Conservation (phyloP, 2,888 invertebrate genomes). For the Caenorhabditis sulstoni region DNA sequence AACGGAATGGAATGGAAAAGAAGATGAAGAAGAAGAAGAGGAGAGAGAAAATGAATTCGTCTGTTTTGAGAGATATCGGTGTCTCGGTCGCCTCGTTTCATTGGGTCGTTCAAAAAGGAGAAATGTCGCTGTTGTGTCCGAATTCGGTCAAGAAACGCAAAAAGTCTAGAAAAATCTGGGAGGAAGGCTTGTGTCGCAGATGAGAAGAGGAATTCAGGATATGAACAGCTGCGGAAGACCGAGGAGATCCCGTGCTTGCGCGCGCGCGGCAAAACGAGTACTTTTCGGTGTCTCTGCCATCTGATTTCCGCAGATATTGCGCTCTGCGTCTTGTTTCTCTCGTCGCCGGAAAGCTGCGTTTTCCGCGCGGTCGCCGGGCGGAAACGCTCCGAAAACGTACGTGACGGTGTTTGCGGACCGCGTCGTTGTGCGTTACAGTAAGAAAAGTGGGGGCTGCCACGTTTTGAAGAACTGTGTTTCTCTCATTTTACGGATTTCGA, state of each 20-base stretch:
- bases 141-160: background rate
- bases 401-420: too few relatives aligned
- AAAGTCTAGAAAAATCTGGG: constrained; percentile 5
- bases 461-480: too few relatives aligned
- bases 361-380: too few relatives aligned
- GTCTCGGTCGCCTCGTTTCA: constrained; percentile 12
- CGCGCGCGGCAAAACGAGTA: constrained; percentile 35
- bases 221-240: constrained; percentile 42
- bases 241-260: constrained; percentile 45
- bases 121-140: background rate
- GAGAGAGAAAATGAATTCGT: too few relatives aligned
- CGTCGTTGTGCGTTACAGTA: too few relatives aligned
- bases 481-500: too few relatives aligned
- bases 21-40: background rate
- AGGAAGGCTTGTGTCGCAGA: background rate
- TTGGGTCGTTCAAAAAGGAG: constrained; percentile 1
- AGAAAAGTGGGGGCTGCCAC: too few relatives aligned
- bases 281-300: constrained; percentile 38
- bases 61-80: constrained; percentile 5
- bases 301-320: constrained; percentile 2
- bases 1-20: background rate
- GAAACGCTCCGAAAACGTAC: too few relatives aligned
- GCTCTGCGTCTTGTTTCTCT: too few relatives aligned
- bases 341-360: too few relatives aligned
- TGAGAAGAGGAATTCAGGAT: constrained; percentile 16